Conservation (phyloP, 1,140 invertebrate genomes). For the Ruditapes philippinarum region DNA sequence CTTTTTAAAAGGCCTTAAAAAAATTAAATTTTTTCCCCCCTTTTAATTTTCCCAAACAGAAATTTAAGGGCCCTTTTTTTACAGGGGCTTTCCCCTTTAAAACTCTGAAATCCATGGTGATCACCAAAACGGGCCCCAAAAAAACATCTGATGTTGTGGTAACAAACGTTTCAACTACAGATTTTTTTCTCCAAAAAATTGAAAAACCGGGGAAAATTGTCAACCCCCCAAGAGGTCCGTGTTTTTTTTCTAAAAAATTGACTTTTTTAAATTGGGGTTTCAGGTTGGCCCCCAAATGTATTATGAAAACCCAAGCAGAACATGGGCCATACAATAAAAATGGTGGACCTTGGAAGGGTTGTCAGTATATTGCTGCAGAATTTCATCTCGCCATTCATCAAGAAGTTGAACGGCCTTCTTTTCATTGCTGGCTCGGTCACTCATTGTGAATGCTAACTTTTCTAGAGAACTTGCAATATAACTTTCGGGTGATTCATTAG, state of each 20-base stretch:
- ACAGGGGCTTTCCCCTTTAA: conserved; percentile 22
- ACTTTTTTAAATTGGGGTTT: background rate
- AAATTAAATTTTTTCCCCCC: no score
- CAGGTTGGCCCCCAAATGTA: background rate
- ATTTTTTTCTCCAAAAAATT: conserved; percentile 21
- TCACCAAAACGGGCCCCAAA: conserved; percentile 33
- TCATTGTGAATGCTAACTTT: conserved; percentile 35
- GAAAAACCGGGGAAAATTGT: conserved; percentile 1
- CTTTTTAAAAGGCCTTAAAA: conserved; percentile 46
- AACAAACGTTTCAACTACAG: background rate
- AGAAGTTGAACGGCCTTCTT: conserved; percentile 16
- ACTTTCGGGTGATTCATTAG: background rate
- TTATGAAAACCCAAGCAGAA: background rate
- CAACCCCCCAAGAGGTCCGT: conserved; percentile 24
- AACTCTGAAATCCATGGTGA: conserved; percentile 7
- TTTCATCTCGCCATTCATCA: background rate
- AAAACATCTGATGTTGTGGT: conserved; percentile 20
- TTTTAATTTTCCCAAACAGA: conserved; percentile 42
- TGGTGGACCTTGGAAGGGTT: background rate
- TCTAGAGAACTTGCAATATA: background rate
- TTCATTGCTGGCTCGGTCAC: conserved; percentile 31
- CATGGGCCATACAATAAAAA: conserved; percentile 50
- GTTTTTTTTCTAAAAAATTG: background rate
- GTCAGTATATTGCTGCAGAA: background rate
- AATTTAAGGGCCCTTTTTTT: background rate